phyloP scores from a whole-genome alignment of 2,797 vertebrate genomes.

The Otus scops region DNA sequence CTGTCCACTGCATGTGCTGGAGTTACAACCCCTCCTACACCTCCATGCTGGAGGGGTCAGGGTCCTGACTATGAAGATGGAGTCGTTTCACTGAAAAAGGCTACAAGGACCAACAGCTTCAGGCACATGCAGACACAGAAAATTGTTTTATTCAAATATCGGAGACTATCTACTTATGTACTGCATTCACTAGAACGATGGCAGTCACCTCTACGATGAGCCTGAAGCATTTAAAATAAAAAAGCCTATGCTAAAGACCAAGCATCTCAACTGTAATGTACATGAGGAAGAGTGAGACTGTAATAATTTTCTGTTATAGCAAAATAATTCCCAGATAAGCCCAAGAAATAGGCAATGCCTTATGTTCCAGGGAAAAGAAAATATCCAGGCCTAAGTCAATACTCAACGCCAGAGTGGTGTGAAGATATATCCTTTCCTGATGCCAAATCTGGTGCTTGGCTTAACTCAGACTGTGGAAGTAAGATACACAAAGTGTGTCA shows the following conservation, averaged over 20 bases:
- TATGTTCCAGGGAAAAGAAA: not conserved
- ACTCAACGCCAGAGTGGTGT: not conserved
- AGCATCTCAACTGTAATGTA: accelerated
- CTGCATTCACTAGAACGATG: not conserved
- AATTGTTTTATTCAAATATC: not conserved
- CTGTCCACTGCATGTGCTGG: not conserved
- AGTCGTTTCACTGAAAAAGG: not conserved
- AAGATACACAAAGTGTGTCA: not conserved
- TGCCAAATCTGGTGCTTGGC: not conserved
- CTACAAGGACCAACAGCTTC: not conserved
- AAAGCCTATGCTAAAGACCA: not conserved
- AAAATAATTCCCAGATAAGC: not conserved
- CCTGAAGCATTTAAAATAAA: not conserved
- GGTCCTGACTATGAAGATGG: not conserved
- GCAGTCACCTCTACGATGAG: not conserved
- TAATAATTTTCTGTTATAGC: not conserved
- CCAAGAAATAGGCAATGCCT: not conserved
- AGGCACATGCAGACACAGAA: not conserved
- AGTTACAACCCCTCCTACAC: not conserved
- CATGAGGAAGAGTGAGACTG: not conserved
- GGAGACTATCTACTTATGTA: not conserved
- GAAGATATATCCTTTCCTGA: not conserved
- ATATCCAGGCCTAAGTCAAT: not conserved
- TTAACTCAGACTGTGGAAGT: not conserved
- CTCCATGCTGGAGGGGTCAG: not conserved